phyloP scores from a whole-genome alignment of 1,140 invertebrate species.

The Nymphalis io region DNA sequence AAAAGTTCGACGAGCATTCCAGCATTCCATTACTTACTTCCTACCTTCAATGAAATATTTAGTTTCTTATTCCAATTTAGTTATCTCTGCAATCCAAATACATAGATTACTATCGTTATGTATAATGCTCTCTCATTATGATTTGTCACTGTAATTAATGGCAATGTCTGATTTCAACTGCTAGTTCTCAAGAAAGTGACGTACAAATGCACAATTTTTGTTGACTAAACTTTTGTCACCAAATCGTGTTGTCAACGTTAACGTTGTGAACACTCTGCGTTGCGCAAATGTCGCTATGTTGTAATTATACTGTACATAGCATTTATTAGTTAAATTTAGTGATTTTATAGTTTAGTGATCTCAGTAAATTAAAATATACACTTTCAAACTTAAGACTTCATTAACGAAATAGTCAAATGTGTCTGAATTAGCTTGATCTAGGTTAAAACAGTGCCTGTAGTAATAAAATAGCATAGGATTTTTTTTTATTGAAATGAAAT shows the following conservation, averaged over 20 bases:
- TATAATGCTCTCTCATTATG: too few species aligned
- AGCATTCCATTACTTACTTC: too few species aligned
- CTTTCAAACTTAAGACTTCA: background rate
- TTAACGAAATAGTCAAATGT: constrained; percentile 8
- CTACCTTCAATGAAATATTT: too few species aligned
- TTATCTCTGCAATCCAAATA: background rate
- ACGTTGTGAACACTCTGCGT: background rate
- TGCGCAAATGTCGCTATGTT: constrained; percentile 2
- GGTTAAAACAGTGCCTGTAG: constrained; percentile 11
- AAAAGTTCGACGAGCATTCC: constrained; percentile 5
- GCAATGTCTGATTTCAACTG: too few species aligned
- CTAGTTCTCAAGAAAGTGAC: too few species aligned
- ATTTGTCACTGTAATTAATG: too few species aligned
- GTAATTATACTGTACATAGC: constrained; percentile 25
- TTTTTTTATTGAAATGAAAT: too few species aligned
- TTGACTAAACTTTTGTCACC: too few species aligned
- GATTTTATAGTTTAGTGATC: constrained; percentile 28
- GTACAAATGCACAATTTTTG: too few species aligned
- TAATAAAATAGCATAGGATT: background rate
- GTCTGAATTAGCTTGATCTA: background rate
- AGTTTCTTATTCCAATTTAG: background rate
- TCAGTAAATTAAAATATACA: constrained; percentile 20
- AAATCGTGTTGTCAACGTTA: too few species aligned
- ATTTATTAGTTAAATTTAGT: constrained; percentile 29
- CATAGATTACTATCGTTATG: too few species aligned